Conservation (phyloP, 2,888 invertebrate species). For the Phyto melanocephala region DNA sequence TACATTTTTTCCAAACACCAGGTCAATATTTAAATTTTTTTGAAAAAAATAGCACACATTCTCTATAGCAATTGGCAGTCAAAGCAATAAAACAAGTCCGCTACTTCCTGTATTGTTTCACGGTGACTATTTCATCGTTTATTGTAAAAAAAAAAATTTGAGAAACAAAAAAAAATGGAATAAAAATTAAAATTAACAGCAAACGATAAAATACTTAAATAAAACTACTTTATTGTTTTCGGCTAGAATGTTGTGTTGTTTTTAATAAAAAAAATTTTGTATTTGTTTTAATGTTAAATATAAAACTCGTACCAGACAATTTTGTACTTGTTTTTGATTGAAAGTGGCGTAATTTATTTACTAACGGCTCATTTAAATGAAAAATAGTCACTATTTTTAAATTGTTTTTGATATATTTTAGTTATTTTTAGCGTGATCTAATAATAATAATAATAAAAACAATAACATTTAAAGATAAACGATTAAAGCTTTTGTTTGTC, state of each 20-base stretch:
- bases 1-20: neutral
- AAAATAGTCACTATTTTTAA: neutral
- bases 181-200: neutral
- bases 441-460: neutral
- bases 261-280: neutral
- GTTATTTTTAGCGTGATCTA: neutral
- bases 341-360: neutral
- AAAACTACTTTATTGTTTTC: neutral
- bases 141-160: conserved; percentile 5
- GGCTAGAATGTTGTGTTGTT: conserved; percentile 9
- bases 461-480: no score
- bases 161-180: neutral
- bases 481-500: neutral
- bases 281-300: conserved; percentile 18
- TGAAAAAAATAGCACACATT: neutral
- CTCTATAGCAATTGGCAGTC: neutral
- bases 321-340: neutral
- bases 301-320: conserved; percentile 1
- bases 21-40: neutral
- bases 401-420: neutral
- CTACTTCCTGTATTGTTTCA: conserved; percentile 29
- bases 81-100: conserved; percentile 13
- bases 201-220: conserved; percentile 17
- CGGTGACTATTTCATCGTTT: conserved; percentile 1
- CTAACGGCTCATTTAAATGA: neutral